phyloP scores from a whole-genome alignment of 2,888 invertebrate genomes.

The Prosopocoilus inquinatus region DNA sequence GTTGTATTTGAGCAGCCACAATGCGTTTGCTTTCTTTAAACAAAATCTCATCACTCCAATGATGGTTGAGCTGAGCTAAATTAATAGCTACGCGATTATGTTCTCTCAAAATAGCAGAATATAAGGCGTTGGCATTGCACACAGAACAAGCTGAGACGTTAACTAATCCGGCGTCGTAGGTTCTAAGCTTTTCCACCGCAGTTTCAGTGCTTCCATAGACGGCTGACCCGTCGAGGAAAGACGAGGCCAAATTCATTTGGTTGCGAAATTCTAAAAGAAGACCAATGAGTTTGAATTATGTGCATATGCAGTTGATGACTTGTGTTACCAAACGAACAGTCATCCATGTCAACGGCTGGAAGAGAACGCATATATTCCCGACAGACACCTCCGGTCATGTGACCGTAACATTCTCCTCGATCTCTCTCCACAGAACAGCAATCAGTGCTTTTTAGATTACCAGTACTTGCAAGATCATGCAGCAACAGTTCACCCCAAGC shows the following conservation, averaged over 20 bases:
- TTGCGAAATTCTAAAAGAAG: slow-evolving; percentile 63
- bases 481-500: slow-evolving; percentile 78
- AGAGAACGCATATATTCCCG: slow-evolving; percentile 70
- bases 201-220: slow-evolving; percentile 77
- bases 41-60: slow-evolving; percentile 76
- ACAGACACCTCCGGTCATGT: slow-evolving; percentile 51
- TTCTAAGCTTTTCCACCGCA: slow-evolving; percentile 66
- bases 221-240: slow-evolving; percentile 80
- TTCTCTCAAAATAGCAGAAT: slow-evolving; percentile 70
- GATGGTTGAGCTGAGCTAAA: slow-evolving; percentile 67
- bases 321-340: slow-evolving; percentile 61
- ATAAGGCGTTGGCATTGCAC: slow-evolving; percentile 68
- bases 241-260: slow-evolving; percentile 82
- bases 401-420: slow-evolving; percentile 59
- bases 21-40: slow-evolving; percentile 75
- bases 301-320: too few relatives aligned
- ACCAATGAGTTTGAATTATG: background rate
- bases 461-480: slow-evolving; percentile 69
- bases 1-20: slow-evolving; percentile 77
- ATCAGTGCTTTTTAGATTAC: slow-evolving; percentile 58
- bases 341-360: slow-evolving; percentile 62
- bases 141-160: slow-evolving; percentile 65
- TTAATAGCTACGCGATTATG: slow-evolving; percentile 77
- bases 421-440: slow-evolving; percentile 43
- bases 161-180: slow-evolving; percentile 70